Base-by-base conservation (phyloP, 2,113 vertebrate species). In the Pyrgilauda ruficollis region DNA sequence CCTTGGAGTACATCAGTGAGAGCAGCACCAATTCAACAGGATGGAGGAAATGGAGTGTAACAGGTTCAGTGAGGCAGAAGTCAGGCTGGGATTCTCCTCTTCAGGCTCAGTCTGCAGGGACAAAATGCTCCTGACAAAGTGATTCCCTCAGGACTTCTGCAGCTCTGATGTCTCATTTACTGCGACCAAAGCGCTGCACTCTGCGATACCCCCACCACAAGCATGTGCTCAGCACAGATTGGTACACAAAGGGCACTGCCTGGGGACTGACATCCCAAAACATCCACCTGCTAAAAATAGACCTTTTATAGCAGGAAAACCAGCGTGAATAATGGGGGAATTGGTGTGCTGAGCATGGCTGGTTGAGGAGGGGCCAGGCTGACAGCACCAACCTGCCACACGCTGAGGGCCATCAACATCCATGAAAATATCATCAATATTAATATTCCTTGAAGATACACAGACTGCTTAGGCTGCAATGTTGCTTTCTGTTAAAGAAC, bases 231-330 rank as follows among this genome's bases (percentile, higher is more conserved):
- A 67, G 74, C 58, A 23, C 52, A 43, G 83, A 56, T 0, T 47
- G 63, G 30, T 96, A 41, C 90, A 75, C 69, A 24, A 92, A 97
- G 94, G 74, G 92, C 94, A 95, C 66, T 75, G 88, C 89, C 91
- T 89, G 93, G 93, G 95, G 92, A 95, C 66, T 73, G 82, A 74
- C 66, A 70, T 74, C 83, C 82, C 90, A 91, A 84, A 91, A 78
- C 27, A 90, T 78, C 43, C 73, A 7, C 39, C 93, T 94, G 92
- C 96, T 96, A 97, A 96, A 97, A 97, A 97, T 66, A 97, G 94
- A 61, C 52, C 91, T 97, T 91, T 79, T 15, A 18, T 1, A 43
- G 63, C 46, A 43, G 89, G 78, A 90, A 91, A 94, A 82, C 3
- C 96, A 86, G 96, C 73, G 74, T 91, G 97, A 94, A 66, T 95